A percentile compares a stretch with the other conserved stretches of the same genome.
Conservation (phyloP, 1,140 invertebrate genomes). For the Colletes gigas region DNA sequence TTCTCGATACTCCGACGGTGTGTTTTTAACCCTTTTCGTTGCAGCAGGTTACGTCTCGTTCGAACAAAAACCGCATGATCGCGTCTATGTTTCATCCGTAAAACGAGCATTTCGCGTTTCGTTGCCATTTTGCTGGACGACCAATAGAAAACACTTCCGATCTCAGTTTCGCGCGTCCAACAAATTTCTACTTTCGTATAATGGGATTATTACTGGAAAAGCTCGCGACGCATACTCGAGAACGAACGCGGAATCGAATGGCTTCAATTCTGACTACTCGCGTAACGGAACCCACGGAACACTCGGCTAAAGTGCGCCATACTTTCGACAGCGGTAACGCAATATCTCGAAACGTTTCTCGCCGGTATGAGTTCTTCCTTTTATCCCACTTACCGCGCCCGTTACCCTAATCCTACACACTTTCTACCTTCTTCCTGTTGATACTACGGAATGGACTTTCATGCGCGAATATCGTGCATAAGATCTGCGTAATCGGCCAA, state of each 20-base stretch:
- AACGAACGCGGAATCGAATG: neutral
- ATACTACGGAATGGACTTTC: conserved; percentile 45
- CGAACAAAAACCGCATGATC: no score
- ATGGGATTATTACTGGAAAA: neutral
- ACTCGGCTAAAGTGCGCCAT: neutral
- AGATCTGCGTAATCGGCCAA: conserved; percentile 54
- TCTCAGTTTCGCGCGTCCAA: no score
- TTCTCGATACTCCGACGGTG: neutral
- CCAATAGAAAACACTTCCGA: no score
- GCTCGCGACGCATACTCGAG: neutral
- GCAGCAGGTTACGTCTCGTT: neutral
- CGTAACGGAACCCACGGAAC: neutral
- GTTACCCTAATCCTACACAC: conserved; percentile 54
- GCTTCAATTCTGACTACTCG: neutral
- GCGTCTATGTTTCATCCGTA: no score
- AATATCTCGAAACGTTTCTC: conserved; percentile 47
- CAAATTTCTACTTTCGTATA: neutral
- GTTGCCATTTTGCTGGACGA: no score
- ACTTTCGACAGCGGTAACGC: conserved; percentile 8
- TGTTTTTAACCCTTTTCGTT: neutral
- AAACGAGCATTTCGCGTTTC: no score
- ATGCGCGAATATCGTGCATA: conserved; percentile 53
- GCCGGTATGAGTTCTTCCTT: conserved; percentile 34
- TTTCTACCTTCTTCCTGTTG: conserved; percentile 30
- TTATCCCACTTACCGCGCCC: conserved; percentile 36